phyloP scores from a whole-genome alignment of 2,113 vertebrate species.

The Xenus cinereus region DNA sequence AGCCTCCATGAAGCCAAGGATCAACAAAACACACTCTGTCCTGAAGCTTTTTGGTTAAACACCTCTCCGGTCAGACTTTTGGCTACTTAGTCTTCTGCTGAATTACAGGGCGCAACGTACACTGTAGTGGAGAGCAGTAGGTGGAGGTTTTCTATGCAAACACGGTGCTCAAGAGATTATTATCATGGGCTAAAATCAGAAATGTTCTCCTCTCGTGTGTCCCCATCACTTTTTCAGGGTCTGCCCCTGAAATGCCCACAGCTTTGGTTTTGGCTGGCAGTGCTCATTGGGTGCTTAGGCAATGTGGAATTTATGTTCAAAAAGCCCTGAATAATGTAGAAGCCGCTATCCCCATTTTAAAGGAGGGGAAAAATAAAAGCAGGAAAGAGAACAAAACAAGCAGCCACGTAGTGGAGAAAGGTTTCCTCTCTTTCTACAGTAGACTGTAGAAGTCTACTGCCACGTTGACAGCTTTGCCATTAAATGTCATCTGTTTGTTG shows the following conservation, averaged over 20 bases:
- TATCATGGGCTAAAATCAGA: neutral
- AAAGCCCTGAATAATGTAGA: conserved; percentile 36
- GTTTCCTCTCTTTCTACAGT: too few relatives aligned
- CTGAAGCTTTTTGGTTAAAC: neutral
- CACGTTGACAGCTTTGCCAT: neutral
- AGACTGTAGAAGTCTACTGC: neutral
- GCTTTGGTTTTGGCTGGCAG: neutral
- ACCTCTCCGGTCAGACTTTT: neutral
- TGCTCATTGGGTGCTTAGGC: neutral
- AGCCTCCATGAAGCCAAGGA: neutral
- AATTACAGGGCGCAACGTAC: neutral
- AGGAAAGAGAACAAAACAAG: neutral
- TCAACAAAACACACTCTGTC: neutral
- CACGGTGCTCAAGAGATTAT: neutral
- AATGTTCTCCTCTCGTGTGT: rapidly evolving
- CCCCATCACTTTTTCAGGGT: neutral
- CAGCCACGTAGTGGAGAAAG: neutral
- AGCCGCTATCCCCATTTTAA: neutral
- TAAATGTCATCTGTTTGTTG: neutral
- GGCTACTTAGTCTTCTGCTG: conserved; percentile 45
- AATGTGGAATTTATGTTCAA: neutral
- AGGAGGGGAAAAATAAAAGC: neutral
- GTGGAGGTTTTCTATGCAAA: neutral
- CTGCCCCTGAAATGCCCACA: neutral
- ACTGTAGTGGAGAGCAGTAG: neutral